Conservation (phyloP, 2,113 vertebrate genomes). For the Nesogale talazaci region DNA sequence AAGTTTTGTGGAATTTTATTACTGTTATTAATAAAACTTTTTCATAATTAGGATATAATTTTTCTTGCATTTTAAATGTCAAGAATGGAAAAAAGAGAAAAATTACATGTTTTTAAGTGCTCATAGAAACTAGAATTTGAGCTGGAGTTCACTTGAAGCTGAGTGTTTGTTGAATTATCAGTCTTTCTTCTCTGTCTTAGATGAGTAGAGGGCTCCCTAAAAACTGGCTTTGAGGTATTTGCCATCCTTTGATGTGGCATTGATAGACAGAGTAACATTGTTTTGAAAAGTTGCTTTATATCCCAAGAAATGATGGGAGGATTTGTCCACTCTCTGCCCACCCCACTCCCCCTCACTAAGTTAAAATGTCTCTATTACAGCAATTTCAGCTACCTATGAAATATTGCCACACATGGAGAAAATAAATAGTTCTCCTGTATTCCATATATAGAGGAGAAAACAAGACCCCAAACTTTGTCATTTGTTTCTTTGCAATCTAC, state of each 20-base stretch:
- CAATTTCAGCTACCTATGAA: constrained; percentile 10
- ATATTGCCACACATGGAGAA: background rate
- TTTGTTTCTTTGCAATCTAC: background rate
- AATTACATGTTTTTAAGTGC: too few species aligned
- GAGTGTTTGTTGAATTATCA: constrained; percentile 7
- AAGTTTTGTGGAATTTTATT: too few species aligned
- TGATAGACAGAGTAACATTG: constrained; percentile 30
- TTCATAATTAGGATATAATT: constrained; percentile 25
- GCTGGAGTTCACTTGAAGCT: background rate
- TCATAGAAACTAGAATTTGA: constrained; percentile 3
- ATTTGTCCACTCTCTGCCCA: background rate
- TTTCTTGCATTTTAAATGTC: background rate
- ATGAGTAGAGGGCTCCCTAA: background rate
- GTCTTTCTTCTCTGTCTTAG: background rate
- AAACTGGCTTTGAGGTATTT: constrained; percentile 1
- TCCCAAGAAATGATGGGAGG: too few species aligned
- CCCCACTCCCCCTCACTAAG: too few species aligned
- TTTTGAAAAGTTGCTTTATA: constrained; percentile 39
- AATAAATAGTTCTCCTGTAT: background rate
- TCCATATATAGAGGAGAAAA: background rate
- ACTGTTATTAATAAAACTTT: background rate
- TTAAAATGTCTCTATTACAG: background rate
- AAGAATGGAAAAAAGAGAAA: background rate
- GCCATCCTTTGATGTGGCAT: constrained; percentile 26
- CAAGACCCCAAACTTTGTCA: background rate